Conservation (phyloP, 2,113 vertebrate genomes). For the Canis aureus region DNA sequence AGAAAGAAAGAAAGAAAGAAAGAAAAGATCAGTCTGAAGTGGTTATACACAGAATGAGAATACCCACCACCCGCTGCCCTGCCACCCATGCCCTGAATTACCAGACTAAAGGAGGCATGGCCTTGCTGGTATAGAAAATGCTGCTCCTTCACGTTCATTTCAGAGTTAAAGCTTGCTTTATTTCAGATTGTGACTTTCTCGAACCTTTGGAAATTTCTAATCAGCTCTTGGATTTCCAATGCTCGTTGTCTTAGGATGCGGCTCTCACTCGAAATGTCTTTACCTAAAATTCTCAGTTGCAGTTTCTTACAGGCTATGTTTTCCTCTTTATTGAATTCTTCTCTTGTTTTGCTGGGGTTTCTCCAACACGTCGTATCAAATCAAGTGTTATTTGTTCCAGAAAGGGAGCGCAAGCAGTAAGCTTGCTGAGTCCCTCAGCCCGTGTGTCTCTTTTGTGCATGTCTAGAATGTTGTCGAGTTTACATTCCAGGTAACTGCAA, state of each 20-base stretch:
- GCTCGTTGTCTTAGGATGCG: neutral
- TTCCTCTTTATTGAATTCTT: neutral
- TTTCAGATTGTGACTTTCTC: neutral
- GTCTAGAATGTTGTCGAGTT: neutral
- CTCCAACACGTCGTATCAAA: neutral
- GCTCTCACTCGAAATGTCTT: neutral
- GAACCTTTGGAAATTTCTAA: neutral
- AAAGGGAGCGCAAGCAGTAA: neutral
- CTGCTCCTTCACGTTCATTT: neutral
- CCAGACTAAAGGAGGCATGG: neutral
- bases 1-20: neutral
- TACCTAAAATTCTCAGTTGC: neutral
- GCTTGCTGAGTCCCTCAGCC: neutral
- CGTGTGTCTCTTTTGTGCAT: neutral
- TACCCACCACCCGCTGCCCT: neutral
- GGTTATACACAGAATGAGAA: neutral
- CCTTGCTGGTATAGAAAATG: neutral
- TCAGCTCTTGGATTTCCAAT: neutral
- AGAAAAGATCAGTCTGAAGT: neutral
- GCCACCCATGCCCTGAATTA: neutral
- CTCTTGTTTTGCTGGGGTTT: neutral
- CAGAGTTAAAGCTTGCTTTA: neutral
- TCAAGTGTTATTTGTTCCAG: neutral
- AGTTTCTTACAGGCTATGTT: neutral
- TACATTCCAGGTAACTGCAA: neutral